Percentiles rank a stretch among this genome's conserved stretches.
These are phyloP conservation scores for Solen grandis DNA, from an alignment of 1,140 invertebrate genomes.

Conservation along the genomic window DNA sequence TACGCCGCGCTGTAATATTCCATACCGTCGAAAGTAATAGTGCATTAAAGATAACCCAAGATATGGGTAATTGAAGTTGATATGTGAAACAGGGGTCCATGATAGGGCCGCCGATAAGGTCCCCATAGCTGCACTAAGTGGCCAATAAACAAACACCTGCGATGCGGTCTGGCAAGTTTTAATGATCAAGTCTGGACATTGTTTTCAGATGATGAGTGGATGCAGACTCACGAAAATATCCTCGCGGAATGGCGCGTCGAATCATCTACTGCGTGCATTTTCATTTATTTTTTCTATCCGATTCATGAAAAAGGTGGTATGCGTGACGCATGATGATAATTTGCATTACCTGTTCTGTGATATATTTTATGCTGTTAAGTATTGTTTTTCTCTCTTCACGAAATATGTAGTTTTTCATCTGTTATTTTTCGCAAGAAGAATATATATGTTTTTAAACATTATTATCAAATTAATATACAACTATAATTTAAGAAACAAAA, in stretches of 20 bases:
- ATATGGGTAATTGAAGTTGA: conserved; percentile 46
- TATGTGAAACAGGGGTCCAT: not conserved
- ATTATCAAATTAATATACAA: too few species aligned
- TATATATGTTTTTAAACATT: too few species aligned
- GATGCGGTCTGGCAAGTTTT: conserved; percentile 35
- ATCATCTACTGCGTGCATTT: not conserved
- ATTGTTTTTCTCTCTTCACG: too few species aligned
- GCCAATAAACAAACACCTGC: conserved; percentile 51
- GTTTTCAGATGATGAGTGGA: not conserved
- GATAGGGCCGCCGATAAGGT: conserved; percentile 11
- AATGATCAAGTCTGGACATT: not conserved
- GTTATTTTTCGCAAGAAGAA: too few species aligned
- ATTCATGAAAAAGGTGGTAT: not conserved
- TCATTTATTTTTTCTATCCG: not conserved
- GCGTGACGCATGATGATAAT: not conserved
- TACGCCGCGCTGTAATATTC: not conserved
- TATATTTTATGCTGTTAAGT: not conserved
- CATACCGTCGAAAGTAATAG: not conserved
- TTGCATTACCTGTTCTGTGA: not conserved
- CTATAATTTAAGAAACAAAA: too few species aligned
- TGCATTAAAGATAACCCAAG: too few species aligned
- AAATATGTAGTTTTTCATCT: too few species aligned
- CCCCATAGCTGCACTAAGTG: conserved; percentile 23
- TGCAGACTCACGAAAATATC: not conserved
- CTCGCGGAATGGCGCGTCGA: not conserved